Base-by-base conservation (phyloP, 2,888 invertebrate genomes). In the Drosophila lacicola region DNA sequence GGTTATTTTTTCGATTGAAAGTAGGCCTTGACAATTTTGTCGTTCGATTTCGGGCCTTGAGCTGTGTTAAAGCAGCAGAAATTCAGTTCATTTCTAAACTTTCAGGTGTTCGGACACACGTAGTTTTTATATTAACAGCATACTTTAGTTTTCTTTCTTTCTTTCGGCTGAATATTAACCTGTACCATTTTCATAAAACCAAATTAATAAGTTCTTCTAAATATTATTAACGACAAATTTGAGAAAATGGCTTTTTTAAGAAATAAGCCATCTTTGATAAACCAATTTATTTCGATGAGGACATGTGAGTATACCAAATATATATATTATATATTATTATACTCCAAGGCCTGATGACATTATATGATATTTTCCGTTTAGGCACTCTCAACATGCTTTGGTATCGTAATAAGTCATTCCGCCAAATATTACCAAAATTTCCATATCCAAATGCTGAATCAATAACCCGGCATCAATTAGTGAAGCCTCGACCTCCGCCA, bases 391-490 rank as follows among this genome's bases (percentile, higher is more conserved):
- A 33, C 21, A n/a, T n/a, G 5, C 2, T 33, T n/a, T 33, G 33
- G 42, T 9, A 6, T 9, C 60, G 47, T 8, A 19, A 39, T 17
- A 49, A 37, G 1, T 37, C 55, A 2, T 34, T 53, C 9, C 34
- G 60, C 1, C 39, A 46, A 9, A 13, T 19, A 9, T 3, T 49
- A 17, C 53, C 69, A 0, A 62, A 37, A 21, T 69, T 71, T 42
- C 69, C 69, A 3, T 71, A 13, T 42, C 70, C 70, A 2, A 21
- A 19, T 3, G n/a, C n/a, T 3, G 41, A 51, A 3, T 0, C 42
- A 8, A 2, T n/a, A 19, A 10, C 55, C 0, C 13, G 58, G 0
- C 53, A 54, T 58, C 70, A 63, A 14, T 0, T 45, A 19, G 45
- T 57, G 0, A 70, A 42, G 44, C 29, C 62, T 1, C 47, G 57